Evolutionary conservation across 2,113 vertebrate genomes (phyloP), one percentile per base, ranked within the genome.

Genomic region (Isurus oxyrinchus): DNA sequence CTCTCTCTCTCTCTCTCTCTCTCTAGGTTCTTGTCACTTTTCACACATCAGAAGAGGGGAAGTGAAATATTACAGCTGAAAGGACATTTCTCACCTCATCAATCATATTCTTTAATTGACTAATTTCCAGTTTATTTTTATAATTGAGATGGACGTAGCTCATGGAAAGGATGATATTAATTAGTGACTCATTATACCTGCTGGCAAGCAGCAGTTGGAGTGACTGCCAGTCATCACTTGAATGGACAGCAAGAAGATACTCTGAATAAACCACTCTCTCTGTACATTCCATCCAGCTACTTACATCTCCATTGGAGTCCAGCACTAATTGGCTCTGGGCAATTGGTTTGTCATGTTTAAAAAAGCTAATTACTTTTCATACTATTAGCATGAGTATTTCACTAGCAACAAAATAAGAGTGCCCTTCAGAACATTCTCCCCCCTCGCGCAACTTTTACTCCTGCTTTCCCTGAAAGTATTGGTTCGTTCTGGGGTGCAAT

Each of bases 51-150:
- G 31, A 25, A 72, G 66, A 72, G n/a, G 27, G 44, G 44, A 95
- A 72, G 67, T 55, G 44, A 95, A 72, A 95, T 72, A 72, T 72
- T 95, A 19, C 21, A 13, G 94, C 63, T 72, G 53, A 49, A 95
- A 72, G 94, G 44, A 72, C 94, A 95, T 95, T 69, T 95, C 67
- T 76, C 67, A 67, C 44, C 49, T 95, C 94, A 95, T 95, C 94
- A 95, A 95, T 95, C 94, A 69, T 69, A 76, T 55, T 25, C 94
- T 55, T 67, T 44, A 72, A 95, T 10, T 76, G 21, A 95, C 66
- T 95, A 49, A 72, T 95, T 31, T 95, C 40, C 67, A 55, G 49
- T 31, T 72, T 72, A 23, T 55, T 95, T 72, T 69, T 95, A 69
- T 69, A 95, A 95, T 72, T 95, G 94, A 95, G 94, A 95, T 35